Evolutionary conservation across 2,113 vertebrate genomes (phyloP), one percentile per base, ranked within the genome.

Genomic region (Etheostoma cragini): DNA sequence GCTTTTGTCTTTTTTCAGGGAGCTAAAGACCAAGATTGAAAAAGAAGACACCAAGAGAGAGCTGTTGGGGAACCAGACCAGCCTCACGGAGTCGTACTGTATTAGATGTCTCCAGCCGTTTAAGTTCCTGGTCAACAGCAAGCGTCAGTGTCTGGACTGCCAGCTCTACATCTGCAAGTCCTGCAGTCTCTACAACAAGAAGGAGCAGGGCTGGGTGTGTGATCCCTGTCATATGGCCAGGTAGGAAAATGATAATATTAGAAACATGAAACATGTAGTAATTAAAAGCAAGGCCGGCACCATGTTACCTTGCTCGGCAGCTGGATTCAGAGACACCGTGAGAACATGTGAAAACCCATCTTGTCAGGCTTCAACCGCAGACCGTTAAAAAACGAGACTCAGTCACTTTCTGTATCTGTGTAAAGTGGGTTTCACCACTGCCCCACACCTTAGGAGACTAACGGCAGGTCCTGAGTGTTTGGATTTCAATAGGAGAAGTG

Each of bases 61-160:
- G 84, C 83, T 98, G 83, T 75, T 98, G 22, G 94, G 93, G 0
- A 89, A 82, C 63, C 91, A 96, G 2, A 94, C 89, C 54, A 95
- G 94, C 49, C 94, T 97, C 72, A 95, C 95, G 0, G 93, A 95
- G 56, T 96, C 96, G 1, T 95, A 96, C 91, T 99, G 98, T 0
- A 94, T 97, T 65, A 96, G 91, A 69, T 99, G 98, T 88, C 96
- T 98, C 66, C 96, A 96, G 83, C 96, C 97, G 63, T 97, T 97
- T 94, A 95, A 95, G 89, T 96, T 97, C 88, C 94, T 97, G 24
- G 83, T 96, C 46, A 96, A 95, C 91, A 96, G 95, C 94, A 96
- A 93, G 22, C 80, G 91, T 3, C 96, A 94, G 38, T 99, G 98
- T 90, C 91, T 96, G 84, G 96, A 97, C 90, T 99, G 98, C 54